Base-by-base conservation (phyloP, 92 coral and sea anemone species). In the Blastomussa wellsi region DNA sequence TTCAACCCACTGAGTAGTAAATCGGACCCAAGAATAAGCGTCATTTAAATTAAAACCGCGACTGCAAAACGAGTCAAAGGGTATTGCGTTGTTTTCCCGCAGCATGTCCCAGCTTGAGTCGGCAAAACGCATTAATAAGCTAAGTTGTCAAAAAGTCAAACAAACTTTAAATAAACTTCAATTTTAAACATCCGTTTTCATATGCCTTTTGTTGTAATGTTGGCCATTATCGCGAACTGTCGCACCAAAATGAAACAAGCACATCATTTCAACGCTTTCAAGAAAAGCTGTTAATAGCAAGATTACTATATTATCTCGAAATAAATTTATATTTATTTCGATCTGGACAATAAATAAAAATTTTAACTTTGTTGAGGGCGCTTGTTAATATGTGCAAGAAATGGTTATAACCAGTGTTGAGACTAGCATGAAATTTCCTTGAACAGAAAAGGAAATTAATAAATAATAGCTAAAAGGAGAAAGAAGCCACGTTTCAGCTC, bases 81-180 rank as follows among this genome's bases (percentile, higher is more conserved):
- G 13, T 71, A 13, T 20, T 20, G 35, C 65, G 33, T 36, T 51
- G 75, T 70, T 29, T 5, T 22, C 28, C 57, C 72, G 16, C 72
- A 79, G 82, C 82, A 49, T 28, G 44, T 20, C 85, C 26, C 85
- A 69, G 85, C 66, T 81, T 81, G 85, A 44, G 2, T 11, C 32
- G 33, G 33, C n/a, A 65, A 62, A 42, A 60, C 52, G 13, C 31
- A 38, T 70, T 70, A 70, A 36, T 24, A 20, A 70, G 44, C 82
- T 77, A 22, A 55, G 37, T 76, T 35, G 47, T 53, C 69, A 55
- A 77, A 77, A 32, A 32, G 9, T 36, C 81, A 44, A 48, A 60
- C 81, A 44, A 52, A 60, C 51, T 19, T 60, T 20, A 60, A 36
- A 78, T 57, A 78, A 37, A 59, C 72, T 60, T 32, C 38, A 24